These are phyloP conservation scores for Panthera tigris DNA, from an alignment of 2,113 vertebrate genomes.

Conservation along the genomic window DNA sequence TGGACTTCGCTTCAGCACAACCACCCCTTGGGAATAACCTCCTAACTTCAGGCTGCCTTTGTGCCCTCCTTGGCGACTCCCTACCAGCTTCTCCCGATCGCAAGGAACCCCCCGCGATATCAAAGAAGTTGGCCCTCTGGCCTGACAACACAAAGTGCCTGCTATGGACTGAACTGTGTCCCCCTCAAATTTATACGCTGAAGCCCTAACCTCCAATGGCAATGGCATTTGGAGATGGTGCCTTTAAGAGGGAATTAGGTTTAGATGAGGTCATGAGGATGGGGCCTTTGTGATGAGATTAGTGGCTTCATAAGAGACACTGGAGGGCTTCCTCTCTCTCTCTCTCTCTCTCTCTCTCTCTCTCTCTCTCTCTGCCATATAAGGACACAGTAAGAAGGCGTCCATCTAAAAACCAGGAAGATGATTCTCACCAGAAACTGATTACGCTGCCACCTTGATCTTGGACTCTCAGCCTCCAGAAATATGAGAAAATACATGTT, in stretches of 20 bases:
- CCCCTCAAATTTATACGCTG: neutral
- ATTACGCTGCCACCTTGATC: neutral
- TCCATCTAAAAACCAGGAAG: neutral
- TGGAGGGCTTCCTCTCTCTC: neutral
- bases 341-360: neutral
- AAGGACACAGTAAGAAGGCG: neutral
- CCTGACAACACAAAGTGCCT: neutral
- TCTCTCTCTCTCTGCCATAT: neutral
- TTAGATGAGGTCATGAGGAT: neutral
- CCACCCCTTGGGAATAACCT: neutral
- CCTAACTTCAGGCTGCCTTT: neutral
- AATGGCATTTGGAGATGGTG: neutral
- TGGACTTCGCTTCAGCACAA: neutral
- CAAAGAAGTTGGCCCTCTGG: neutral
- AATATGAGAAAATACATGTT: neutral
- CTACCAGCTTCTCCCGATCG: neutral
- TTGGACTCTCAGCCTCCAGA: neutral
- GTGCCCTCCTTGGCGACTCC: neutral
- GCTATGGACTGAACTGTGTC: neutral
- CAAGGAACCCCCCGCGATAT: neutral
- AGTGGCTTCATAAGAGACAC: neutral
- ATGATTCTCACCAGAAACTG: neutral
- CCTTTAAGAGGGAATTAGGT: neutral
- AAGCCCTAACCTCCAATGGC: neutral
- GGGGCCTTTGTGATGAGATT: neutral